Conservation (phyloP, 1,140 invertebrate species). For the Diachasma alloeum region DNA sequence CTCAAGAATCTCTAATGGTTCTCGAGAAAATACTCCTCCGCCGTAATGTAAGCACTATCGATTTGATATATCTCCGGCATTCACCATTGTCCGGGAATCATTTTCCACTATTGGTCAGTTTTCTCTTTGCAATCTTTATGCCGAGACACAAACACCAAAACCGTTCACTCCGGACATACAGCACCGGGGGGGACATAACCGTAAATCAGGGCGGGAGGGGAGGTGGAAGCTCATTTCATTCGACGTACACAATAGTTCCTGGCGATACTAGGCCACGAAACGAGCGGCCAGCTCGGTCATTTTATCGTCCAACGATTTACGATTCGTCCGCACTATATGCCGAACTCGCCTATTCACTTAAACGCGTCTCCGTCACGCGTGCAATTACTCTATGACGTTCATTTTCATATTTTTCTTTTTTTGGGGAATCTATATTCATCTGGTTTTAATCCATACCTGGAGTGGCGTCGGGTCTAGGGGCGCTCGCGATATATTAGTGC, state of each 20-base stretch:
- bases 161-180: background rate
- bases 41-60: background rate
- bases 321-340: constrained; percentile 35
- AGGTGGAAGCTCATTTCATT: constrained; percentile 44
- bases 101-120: background rate
- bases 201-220: constrained; percentile 43
- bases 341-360: background rate
- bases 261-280: constrained; percentile 39
- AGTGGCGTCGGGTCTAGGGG: background rate
- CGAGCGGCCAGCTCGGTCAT: constrained; percentile 36
- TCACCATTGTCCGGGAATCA: background rate
- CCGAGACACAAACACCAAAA: background rate
- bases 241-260: constrained; percentile 48
- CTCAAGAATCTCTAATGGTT: background rate
- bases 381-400: background rate
- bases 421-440: background rate
- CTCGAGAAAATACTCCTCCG: background rate
- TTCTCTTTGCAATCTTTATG: background rate
- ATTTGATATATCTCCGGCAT: background rate
- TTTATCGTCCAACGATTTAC: constrained; percentile 52
- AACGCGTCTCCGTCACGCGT: background rate
- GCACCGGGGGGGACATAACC: constrained; percentile 34
- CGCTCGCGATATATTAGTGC: background rate
- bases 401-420: background rate
- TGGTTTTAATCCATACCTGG: background rate